Percentiles rank a stretch among this genome's conserved stretches.
Conservation (phyloP, 2,888 invertebrate species). For the Euspilapteryx auroguttella region DNA sequence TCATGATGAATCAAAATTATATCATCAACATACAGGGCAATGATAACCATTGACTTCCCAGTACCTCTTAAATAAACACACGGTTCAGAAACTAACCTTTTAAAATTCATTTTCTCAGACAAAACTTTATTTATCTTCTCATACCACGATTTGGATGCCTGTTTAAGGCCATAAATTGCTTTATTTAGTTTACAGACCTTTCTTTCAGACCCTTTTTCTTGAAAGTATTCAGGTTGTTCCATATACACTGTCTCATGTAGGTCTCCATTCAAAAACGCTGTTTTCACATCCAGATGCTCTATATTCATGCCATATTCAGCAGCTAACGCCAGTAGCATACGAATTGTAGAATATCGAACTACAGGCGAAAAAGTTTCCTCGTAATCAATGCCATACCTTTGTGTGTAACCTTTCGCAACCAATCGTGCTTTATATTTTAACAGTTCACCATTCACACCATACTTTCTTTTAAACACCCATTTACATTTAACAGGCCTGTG, state of each 20-base stretch:
- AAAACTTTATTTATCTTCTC: slow-evolving; percentile 7
- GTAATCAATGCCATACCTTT: slow-evolving; percentile 5
- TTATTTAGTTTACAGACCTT: slow-evolving; percentile 11
- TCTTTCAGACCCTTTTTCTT: slow-evolving; percentile 2
- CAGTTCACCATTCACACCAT: slow-evolving; percentile 4
- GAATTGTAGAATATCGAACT: slow-evolving; percentile 6
- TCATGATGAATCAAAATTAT: slow-evolving; percentile 8
- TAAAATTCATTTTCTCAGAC: slow-evolving; percentile 3
- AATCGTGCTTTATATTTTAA: slow-evolving; percentile 2
- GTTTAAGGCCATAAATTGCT: slow-evolving; percentile 11
- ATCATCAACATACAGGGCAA: slow-evolving; percentile 12
- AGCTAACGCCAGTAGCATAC: slow-evolving; percentile 4
- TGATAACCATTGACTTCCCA: slow-evolving; percentile 5
- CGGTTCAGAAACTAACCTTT: slow-evolving; percentile 8
- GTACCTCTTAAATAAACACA: slow-evolving; percentile 8
- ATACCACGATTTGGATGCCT: slow-evolving; percentile 11
- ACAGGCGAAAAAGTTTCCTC: slow-evolving; percentile 6
- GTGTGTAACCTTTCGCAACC: slow-evolving; percentile 5
- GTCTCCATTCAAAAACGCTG: slow-evolving; percentile 10
- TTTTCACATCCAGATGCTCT: slow-evolving; percentile 9
- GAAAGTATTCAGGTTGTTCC: slow-evolving; percentile 6
- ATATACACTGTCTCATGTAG: slow-evolving; percentile 8
- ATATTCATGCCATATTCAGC: slow-evolving; percentile 5
- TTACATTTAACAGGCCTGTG: slow-evolving; percentile 8
- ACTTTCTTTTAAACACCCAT: slow-evolving; percentile 8